Base-by-base conservation (phyloP, 2,113 vertebrate genomes). In the Hippocampus zosterae region DNA sequence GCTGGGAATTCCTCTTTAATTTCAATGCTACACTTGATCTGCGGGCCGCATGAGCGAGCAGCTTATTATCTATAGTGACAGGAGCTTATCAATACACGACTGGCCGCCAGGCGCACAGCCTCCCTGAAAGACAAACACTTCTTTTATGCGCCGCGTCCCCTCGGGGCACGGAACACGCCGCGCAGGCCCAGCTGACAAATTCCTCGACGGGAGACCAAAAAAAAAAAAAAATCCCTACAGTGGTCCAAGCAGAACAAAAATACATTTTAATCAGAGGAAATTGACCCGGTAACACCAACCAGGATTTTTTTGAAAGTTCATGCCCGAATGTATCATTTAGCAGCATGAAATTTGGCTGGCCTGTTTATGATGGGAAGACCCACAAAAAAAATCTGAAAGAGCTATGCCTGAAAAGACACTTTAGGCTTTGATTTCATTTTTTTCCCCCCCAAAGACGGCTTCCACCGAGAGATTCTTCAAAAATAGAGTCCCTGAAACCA, bases 11-110 rank as follows among this genome's bases (percentile, higher is more conserved):
- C 88, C 85, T 90, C 87, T 89, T 91, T 91, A 82, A 90, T 93
- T 94, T 94, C 92, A 90, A 88, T 91, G 92, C 92, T 93, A 93
- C 93, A 95, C 89, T 93, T 88, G 93, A 96, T 95, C 93, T 93
- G 90, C 88, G 59, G 78, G 91, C 89, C 94, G 94, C 94, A 93
- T 93, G 93, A 93, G 92, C 94, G 94, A 94, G 90, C 92, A 92
- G 89, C 91, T 93, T 93, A 94, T 95, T 94, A 94, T 91, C 89
- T 89, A 91, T 91, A 88, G 75, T 76, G 79, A 85, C 82, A 87
- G 87, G 91, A 83, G 88, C 88, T 92, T 90, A 90, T 92, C 91
- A 75, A 87, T 75, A 76, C 81, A 86, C 76, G 86, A 90, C 48
- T n/a, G 55, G 55, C 55, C 69, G 78, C 86, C 79, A 83, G 90